These are phyloP conservation scores for Tychaedon coryphoeus DNA, from an alignment of 2,113 vertebrate genomes.

Conservation along the genomic window DNA sequence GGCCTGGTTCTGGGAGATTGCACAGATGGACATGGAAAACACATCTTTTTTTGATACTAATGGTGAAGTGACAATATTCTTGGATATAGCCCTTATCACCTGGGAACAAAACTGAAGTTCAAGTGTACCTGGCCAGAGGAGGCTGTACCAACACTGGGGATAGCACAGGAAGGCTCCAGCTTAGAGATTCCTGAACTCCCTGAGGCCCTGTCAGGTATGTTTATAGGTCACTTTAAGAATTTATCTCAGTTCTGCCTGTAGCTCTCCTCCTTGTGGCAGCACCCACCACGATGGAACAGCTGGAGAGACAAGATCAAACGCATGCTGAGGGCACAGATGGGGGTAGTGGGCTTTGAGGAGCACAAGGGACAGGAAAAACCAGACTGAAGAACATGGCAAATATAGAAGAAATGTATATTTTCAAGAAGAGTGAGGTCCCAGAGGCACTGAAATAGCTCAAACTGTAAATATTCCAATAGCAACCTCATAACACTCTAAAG, in stretches of 20 bases:
- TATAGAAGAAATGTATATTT: background rate
- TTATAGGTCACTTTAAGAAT: background rate
- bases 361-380: background rate
- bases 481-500: background rate
- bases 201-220: background rate
- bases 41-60: background rate
- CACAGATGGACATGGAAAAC: background rate
- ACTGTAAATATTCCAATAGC: background rate
- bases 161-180: background rate
- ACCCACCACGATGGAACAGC: rapidly evolving
- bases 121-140: background rate
- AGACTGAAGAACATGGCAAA: background rate
- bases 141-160: background rate
- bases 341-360: background rate
- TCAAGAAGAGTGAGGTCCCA: background rate
- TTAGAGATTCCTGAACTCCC: background rate
- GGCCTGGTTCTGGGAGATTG: background rate
- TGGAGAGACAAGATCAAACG: background rate
- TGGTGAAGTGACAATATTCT: background rate
- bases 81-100: background rate
- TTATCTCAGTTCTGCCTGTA: background rate
- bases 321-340: rapidly evolving
- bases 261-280: rapidly evolving
- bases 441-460: background rate
- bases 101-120: background rate